These are phyloP conservation scores for Platerodrilus igneus DNA, from an alignment of 2,888 invertebrate species.

Conservation along the genomic window DNA sequence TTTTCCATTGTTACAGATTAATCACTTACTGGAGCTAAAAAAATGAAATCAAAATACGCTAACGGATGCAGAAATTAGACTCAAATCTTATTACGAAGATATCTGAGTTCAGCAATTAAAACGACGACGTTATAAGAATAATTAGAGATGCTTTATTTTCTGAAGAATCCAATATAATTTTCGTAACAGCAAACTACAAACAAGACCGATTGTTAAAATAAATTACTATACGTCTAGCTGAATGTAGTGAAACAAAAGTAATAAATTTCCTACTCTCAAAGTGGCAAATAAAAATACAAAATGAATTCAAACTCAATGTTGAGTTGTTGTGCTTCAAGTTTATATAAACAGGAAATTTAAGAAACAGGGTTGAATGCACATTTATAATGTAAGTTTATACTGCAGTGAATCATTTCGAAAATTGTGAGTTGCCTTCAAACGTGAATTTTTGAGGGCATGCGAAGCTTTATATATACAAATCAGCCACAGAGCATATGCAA, in stretches of 20 bases:
- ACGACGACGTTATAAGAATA: too few species aligned
- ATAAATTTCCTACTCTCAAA: slow-evolving; percentile 1
- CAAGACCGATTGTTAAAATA: slow-evolving; percentile 16
- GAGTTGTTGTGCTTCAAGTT: slow-evolving; percentile 3
- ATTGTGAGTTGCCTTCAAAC: too few species aligned
- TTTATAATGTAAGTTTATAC: slow-evolving; percentile 9
- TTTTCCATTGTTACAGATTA: slow-evolving; percentile 17
- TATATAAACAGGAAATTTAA: slow-evolving; percentile 2
- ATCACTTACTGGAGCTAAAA: slow-evolving; percentile 10
- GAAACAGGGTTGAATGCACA: slow-evolving; percentile 4
- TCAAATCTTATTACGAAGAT: slow-evolving; percentile 1
- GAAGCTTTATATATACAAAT: too few species aligned
- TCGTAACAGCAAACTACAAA: slow-evolving; percentile 14
- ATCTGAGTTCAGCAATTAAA: too few species aligned
- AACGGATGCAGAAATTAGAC: slow-evolving; percentile 8
- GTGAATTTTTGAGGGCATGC: too few species aligned
- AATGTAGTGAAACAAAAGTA: slow-evolving; percentile 4
- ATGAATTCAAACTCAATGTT: slow-evolving; percentile 10
- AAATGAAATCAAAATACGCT: slow-evolving; percentile 6
- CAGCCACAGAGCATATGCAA: too few species aligned
- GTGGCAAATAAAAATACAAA: neutral
- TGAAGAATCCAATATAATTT: slow-evolving; percentile 16
- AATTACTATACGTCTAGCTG: slow-evolving; percentile 14
- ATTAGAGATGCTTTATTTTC: slow-evolving; percentile 8
- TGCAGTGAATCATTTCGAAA: too few species aligned